Evolutionary conservation across 2,888 invertebrate genomes (phyloP), one percentile per base, ranked within the genome.

Genomic region (Drosophila vallismaia): DNA sequence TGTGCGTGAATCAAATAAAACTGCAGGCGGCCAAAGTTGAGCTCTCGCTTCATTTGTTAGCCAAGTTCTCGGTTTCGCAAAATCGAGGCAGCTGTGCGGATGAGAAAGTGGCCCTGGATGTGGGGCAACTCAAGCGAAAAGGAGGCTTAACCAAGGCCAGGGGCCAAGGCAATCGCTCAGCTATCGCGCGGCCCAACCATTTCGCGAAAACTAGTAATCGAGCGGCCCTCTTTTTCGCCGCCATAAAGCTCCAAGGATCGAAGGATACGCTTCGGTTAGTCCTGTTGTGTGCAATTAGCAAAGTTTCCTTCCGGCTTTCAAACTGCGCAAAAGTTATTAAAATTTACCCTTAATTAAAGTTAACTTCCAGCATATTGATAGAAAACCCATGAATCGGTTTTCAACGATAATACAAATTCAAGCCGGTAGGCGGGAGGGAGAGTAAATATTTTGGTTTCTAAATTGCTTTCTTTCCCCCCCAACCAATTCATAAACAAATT

Each of bases 31-130:
- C 66, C 68, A 75, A 74, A 84, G 86, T 86, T 81, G 50, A 76
- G 70, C 76, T 59, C 57, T 70, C 66, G 81, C 84, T 77, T 86
- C 80, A 86, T 81, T 81, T 77, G 86, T 86, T 77, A 62, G 71
- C 57, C 77, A 77, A 75, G 77, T 74, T 53, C 77, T 66, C 54
- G 54, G 40, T 67, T 53, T 67, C 45, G 63, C 49, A 29, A 63
- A 63, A 51, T 51, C 38, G 44, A 63, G 31, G 63, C 66, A 66
- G 66, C 52, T 63, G 64, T 66, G 44, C 36, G 36, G 33, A 55
- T 55, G 55, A 10, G 48, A 19, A 45, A 24, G 4, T 0, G 26
- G 19, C 8, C 14, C 10, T 8, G 36, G 29, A 29, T 31, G 62
- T 62, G 48, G 62, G 52, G 46, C 50, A 40, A 59, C 33, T 62